These are phyloP conservation scores for Antheraea assamensis DNA, from an alignment of 2,888 invertebrate genomes.

Conservation along the genomic window DNA sequence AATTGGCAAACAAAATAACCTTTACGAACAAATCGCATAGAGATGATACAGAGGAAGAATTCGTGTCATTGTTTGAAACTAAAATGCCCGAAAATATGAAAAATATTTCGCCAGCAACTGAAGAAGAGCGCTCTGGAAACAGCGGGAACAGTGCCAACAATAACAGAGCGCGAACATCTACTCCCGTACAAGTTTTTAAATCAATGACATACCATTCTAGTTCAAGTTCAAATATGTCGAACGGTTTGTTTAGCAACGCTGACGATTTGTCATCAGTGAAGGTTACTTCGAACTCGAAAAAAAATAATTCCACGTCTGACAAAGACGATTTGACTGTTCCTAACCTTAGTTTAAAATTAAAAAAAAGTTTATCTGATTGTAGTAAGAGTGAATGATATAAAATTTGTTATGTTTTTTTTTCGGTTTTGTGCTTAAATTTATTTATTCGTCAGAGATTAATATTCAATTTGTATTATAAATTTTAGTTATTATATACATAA, in stretches of 20 bases:
- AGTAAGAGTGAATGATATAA: constrained; percentile 66
- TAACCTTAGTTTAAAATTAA: constrained; percentile 69
- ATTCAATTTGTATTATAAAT: constrained; percentile 32
- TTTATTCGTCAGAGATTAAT: constrained; percentile 25
- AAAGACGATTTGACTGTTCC: constrained; percentile 77
- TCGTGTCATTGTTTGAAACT: constrained; percentile 70
- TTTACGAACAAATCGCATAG: constrained; percentile 61
- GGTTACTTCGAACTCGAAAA: constrained; percentile 69
- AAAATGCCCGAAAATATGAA: constrained; percentile 73
- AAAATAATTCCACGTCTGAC: constrained; percentile 73
- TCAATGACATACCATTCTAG: constrained; percentile 72
- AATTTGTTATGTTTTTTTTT: constrained; percentile 32
- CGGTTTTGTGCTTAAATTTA: constrained; percentile 27
- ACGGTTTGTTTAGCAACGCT: constrained; percentile 76
- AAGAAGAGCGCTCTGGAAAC: constrained; percentile 53
- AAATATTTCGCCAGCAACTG: constrained; percentile 40
- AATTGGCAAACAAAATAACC: constrained; percentile 72
- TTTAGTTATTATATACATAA: constrained; percentile 39
- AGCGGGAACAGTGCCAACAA: constrained; percentile 47
- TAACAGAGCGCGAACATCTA: constrained; percentile 79
- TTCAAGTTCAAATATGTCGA: constrained; percentile 74
- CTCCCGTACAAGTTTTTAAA: constrained; percentile 79
- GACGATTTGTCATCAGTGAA: constrained; percentile 83
- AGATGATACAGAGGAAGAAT: constrained; percentile 61
- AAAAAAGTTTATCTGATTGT: constrained; percentile 59